Percentiles rank a stretch among this genome's conserved stretches.
Evolutionary conservation across 2,888 invertebrate genomes (phyloP).

Genomic region (Adineta ricciae): DNA sequence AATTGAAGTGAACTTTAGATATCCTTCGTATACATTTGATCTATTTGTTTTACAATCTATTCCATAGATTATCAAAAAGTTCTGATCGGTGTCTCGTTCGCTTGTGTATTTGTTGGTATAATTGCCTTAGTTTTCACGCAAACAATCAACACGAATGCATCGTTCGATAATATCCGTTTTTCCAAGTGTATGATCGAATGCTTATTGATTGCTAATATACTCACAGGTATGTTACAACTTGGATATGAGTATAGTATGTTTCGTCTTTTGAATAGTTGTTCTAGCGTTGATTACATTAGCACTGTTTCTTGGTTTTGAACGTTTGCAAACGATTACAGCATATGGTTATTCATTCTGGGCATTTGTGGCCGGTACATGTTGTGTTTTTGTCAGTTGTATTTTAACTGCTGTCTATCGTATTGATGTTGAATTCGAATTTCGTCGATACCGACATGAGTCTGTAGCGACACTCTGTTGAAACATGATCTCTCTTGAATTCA

Average conservation of each 20-base stretch:
- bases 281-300: neutral
- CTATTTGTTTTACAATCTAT: no score
- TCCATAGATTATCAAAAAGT: neutral
- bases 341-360: slow-evolving; percentile 7
- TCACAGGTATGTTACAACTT: neutral
- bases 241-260: neutral
- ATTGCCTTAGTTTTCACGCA: neutral
- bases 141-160: neutral
- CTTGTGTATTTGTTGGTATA: neutral
- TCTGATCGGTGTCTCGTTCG: neutral
- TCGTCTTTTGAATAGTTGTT: neutral
- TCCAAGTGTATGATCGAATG: neutral
- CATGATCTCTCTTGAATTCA: neutral
- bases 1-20: no score
- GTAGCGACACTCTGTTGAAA: neutral
- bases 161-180: neutral
- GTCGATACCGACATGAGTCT: neutral
- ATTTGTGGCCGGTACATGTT: neutral
- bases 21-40: no score
- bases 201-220: neutral
- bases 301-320: neutral
- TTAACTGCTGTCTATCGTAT: neutral
- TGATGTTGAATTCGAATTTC: slow-evolving; percentile 18
- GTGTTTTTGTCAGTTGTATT: neutral
- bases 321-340: neutral